Evolutionary conservation across 2,797 vertebrate species (phyloP).

Genomic region (Sebastes nivosus): DNA sequence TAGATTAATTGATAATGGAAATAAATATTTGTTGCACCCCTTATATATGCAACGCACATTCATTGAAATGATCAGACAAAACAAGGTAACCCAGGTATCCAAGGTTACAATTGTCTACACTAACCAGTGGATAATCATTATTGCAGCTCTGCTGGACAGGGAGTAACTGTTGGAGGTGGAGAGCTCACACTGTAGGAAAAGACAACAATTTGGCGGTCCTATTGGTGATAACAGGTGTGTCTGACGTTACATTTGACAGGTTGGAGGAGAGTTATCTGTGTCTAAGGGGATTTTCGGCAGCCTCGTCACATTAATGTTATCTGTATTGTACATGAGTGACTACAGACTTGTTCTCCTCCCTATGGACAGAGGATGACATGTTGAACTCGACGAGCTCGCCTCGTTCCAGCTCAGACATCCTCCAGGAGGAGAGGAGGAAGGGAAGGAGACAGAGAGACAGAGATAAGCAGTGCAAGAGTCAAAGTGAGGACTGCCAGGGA

Average conservation of each 20-base stretch:
- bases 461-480: slow-evolving; percentile 41
- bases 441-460: slow-evolving; percentile 16
- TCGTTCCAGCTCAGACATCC: slow-evolving; percentile 8
- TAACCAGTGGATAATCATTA: not conserved
- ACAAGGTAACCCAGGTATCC: not conserved
- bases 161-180: slow-evolving; percentile 12
- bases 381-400: slow-evolving; percentile 24
- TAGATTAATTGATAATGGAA: not conserved
- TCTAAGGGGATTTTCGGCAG: slow-evolving; percentile 18
- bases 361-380: not conserved
- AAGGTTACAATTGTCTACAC: too few relatives aligned
- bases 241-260: not conserved
- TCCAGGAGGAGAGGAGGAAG: slow-evolving; percentile 9
- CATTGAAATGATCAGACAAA: not conserved
- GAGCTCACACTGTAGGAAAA: not conserved
- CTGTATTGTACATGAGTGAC: slow-evolving; percentile 15
- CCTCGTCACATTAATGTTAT: slow-evolving; percentile 8
- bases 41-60: too few relatives aligned
- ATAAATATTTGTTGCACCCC: not conserved
- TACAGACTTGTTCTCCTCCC: slow-evolving; percentile 7
- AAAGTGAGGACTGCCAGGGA: slow-evolving; percentile 44
- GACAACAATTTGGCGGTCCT: not conserved
- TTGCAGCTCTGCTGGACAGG: not conserved
- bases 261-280: not conserved
- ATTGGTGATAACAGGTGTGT: slow-evolving; percentile 7